Evolutionary conservation across 2,113 vertebrate species (phyloP).

Genomic region (Pituophis catenifer): DNA sequence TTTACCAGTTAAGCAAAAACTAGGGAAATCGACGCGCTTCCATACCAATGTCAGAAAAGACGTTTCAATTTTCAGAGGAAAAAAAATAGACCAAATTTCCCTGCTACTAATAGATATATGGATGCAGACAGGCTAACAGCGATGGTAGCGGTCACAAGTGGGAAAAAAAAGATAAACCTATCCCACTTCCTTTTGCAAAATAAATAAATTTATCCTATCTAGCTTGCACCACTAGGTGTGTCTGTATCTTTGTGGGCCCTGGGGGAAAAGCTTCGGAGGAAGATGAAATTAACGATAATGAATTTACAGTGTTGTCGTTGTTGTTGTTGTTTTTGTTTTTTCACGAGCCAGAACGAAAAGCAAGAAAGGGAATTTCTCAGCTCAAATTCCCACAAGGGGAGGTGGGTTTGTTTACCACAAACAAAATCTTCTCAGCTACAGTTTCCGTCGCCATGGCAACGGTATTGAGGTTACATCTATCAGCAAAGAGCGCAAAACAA

Average conservation of each 20-base stretch:
- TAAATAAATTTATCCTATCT: background rate
- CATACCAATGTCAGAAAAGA: background rate
- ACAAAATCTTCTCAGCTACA: constrained; percentile 71
- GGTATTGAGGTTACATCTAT: constrained; percentile 70
- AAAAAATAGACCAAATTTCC: background rate
- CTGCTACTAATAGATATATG: too few species aligned
- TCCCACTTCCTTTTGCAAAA: background rate
- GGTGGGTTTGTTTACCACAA: constrained; percentile 74
- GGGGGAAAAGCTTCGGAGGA: background rate
- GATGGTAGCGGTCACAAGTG: background rate
- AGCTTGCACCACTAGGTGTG: fast-evolving
- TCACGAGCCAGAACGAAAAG: constrained; percentile 32
- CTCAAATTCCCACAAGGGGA: constrained; percentile 47
- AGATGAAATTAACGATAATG: constrained; percentile 56
- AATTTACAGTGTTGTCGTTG: background rate
- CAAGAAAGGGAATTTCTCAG: constrained; percentile 42
- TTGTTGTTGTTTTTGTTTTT: background rate
- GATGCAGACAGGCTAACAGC: background rate
- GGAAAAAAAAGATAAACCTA: background rate
- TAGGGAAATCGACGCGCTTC: background rate
- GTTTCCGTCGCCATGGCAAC: constrained; percentile 71
- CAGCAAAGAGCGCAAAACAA: constrained; percentile 70
- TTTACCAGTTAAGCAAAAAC: background rate
- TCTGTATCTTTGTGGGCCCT: background rate
- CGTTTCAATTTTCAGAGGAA: background rate